A percentile compares a stretch with the other conserved stretches of the same genome.
phyloP scores from a whole-genome alignment of 2,888 invertebrate genomes.

The Crocallis elinguaria region DNA sequence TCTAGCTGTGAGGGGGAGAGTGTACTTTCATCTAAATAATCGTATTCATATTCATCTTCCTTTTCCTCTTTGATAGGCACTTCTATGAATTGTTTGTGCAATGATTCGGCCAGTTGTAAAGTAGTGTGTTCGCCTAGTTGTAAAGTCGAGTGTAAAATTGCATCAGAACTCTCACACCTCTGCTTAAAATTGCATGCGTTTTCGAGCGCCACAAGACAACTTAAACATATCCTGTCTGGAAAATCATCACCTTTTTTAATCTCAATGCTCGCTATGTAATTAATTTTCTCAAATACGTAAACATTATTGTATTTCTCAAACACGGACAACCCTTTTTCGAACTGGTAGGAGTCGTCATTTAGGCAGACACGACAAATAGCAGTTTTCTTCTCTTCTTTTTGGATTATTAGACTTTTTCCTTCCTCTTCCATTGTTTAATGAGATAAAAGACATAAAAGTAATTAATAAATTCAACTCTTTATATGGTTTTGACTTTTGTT shows the following conservation, averaged over 20 bases:
- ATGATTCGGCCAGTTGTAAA: slow-evolving; percentile 22
- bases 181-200: slow-evolving; percentile 62
- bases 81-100: slow-evolving; percentile 25
- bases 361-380: slow-evolving; percentile 66
- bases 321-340: slow-evolving; percentile 55
- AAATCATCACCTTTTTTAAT: slow-evolving; percentile 62
- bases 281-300: slow-evolving; percentile 60
- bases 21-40: slow-evolving; percentile 1
- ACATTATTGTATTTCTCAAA: slow-evolving; percentile 60
- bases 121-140: slow-evolving; percentile 34
- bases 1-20: background rate
- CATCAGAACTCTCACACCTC: slow-evolving; percentile 64
- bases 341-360: slow-evolving; percentile 34
- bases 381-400: slow-evolving; percentile 37
- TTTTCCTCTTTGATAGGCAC: slow-evolving; percentile 18
- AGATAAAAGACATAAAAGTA: background rate
- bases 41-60: slow-evolving; percentile 5
- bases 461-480: too few species aligned
- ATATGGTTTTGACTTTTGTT: too few species aligned
- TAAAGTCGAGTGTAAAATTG: slow-evolving; percentile 44
- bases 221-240: slow-evolving; percentile 65
- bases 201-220: slow-evolving; percentile 64
- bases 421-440: slow-evolving; percentile 8
- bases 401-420: slow-evolving; percentile 12
- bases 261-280: slow-evolving; percentile 57